phyloP scores from a whole-genome alignment of 1,140 invertebrate species.

The Chlorops oryzae region DNA sequence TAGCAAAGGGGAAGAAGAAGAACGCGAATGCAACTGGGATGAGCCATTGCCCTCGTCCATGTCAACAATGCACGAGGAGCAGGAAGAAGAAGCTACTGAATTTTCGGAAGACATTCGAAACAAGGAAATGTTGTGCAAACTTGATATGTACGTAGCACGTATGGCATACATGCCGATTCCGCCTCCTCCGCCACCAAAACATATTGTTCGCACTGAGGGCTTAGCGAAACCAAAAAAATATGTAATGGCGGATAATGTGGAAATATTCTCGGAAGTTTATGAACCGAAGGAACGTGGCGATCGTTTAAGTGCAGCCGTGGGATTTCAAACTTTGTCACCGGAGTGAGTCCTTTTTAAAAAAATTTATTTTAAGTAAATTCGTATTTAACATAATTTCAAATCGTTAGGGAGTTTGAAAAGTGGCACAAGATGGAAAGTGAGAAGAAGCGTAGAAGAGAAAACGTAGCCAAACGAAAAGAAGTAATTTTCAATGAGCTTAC shows the following conservation, averaged over 20 bases:
- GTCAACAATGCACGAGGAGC: slow-evolving; percentile 18
- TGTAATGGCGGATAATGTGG: slow-evolving; percentile 22
- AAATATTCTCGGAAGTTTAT: slow-evolving; percentile 26
- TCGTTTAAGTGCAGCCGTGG: slow-evolving; percentile 32
- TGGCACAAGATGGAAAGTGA: too few species aligned
- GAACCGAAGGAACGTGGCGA: slow-evolving; percentile 30
- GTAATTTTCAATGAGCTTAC: slow-evolving; percentile 40
- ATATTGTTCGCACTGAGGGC: slow-evolving; percentile 23
- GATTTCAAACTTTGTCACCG: slow-evolving; percentile 31
- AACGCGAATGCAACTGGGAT: too few species aligned
- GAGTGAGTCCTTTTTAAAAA: slow-evolving; percentile 24
- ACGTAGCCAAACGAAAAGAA: slow-evolving; percentile 38
- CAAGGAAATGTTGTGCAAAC: slow-evolving; percentile 25
- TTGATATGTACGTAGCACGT: slow-evolving; percentile 30
- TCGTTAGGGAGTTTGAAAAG: too few species aligned
- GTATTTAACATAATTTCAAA: too few species aligned
- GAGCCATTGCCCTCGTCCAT: slow-evolving; percentile 29
- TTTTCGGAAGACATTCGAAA: slow-evolving; percentile 25
- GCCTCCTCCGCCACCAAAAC: slow-evolving; percentile 29
- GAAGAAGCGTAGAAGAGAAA: slow-evolving; percentile 33
- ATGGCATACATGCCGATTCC: slow-evolving; percentile 37
- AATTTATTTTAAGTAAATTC: too few species aligned
- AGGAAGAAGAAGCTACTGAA: slow-evolving; percentile 20
- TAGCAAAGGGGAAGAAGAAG: too few species aligned
- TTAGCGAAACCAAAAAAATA: slow-evolving; percentile 24